Evolutionary conservation across 1,140 invertebrate species (phyloP).

Genomic region (Zaprionus vittiger): DNA sequence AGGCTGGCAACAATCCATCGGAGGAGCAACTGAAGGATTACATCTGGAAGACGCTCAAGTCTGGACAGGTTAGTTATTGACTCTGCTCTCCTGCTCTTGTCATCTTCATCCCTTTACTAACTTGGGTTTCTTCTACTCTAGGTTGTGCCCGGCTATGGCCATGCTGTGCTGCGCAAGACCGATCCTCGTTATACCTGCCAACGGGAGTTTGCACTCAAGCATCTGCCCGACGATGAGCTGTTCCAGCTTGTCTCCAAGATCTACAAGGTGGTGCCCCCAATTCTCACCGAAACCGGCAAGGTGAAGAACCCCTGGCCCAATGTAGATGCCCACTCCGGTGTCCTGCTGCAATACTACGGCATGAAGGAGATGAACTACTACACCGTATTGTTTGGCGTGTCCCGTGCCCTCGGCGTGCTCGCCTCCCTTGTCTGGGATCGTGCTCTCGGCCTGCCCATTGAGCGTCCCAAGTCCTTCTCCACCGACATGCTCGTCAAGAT

Average conservation of each 20-base stretch:
- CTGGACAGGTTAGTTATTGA: constrained; percentile 86
- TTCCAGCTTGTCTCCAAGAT: constrained; percentile 96
- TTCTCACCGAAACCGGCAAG: constrained; percentile 97
- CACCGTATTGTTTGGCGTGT: constrained; percentile 98
- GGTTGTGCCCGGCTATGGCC: constrained; percentile 98
- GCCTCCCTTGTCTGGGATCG: constrained; percentile 97
- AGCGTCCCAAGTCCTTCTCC: constrained; percentile 95
- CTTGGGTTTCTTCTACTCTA: constrained; percentile 75
- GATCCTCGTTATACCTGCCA: constrained; percentile 97
- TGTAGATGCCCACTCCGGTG: constrained; percentile 98
- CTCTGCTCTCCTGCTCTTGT: not conserved
- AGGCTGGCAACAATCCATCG: constrained; percentile 92
- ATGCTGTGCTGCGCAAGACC: constrained; percentile 98
- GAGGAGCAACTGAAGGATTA: constrained; percentile 96
- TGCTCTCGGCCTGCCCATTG: constrained; percentile 96
- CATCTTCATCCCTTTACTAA: not conserved
- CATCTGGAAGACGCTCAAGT: constrained; percentile 97
- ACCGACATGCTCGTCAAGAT: constrained; percentile 78
- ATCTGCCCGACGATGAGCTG: constrained; percentile 95
- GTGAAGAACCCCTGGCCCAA: constrained; percentile 99
- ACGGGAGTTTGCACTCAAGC: constrained; percentile 97
- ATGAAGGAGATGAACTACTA: constrained; percentile 99
- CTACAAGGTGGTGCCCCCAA: constrained; percentile 97
- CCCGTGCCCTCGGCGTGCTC: constrained; percentile 95
- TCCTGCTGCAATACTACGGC: constrained; percentile 96